These are phyloP conservation scores for Cryptomyrus ogoouensis DNA, from an alignment of 2,113 vertebrate genomes.

Conservation along the genomic window DNA sequence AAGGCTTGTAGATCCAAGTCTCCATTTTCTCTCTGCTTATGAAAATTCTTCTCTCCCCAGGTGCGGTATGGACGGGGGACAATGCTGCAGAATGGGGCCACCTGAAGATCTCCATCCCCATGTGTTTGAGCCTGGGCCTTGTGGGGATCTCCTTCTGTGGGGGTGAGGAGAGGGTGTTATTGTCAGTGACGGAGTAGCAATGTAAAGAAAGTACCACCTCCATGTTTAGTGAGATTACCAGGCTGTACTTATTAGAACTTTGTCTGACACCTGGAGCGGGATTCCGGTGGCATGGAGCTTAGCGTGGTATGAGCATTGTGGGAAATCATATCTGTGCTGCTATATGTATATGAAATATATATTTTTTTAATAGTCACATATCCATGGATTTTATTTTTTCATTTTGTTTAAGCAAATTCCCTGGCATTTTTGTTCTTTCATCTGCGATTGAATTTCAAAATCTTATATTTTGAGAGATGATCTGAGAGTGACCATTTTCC, in stretches of 20 bases:
- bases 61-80: constrained; percentile 87
- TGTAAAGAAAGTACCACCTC: not conserved
- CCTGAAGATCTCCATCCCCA: constrained; percentile 79
- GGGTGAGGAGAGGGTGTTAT: constrained; percentile 54
- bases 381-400: not conserved
- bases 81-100: constrained; percentile 86
- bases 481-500: not conserved
- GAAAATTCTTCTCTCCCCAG: constrained; percentile 45
- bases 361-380: not conserved
- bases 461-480: not conserved
- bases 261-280: not conserved
- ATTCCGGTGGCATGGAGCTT: not conserved
- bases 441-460: not conserved
- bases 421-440: not conserved
- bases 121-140: constrained; percentile 79
- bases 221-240: not conserved
- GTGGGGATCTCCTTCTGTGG: constrained; percentile 84
- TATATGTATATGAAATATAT: not conserved
- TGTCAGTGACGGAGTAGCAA: not conserved
- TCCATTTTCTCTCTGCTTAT: not conserved
- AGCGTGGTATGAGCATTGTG: not conserved
- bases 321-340: not conserved
- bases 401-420: not conserved
- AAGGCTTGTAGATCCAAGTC: not conserved
- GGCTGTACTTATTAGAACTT: not conserved